Base-by-base conservation (phyloP, 1,140 invertebrate genomes). In the Camponotus vicinus region DNA sequence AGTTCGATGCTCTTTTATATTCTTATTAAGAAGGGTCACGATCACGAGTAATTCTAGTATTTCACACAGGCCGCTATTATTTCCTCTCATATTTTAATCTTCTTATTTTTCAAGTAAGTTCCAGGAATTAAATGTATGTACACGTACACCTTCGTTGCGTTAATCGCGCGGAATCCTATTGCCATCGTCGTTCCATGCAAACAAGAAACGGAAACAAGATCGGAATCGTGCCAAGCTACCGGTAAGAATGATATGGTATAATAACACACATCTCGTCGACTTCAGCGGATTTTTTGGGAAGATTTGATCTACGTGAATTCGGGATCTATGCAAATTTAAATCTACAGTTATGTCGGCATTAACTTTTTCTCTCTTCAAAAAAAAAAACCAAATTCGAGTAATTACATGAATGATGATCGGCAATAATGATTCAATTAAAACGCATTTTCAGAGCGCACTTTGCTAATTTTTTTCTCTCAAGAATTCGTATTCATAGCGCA, bases 401-500 rank as follows among this genome's bases (percentile, higher is more conserved):
- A n/a, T 49, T 13, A 27, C 27, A 37, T 34, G 32, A 4, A 42
- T 27, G 42, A 55, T 32, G 64, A 34, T 40, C 67, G 85, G 27
- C 9, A 34, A 32, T 1, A 57, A 34, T 66, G 73, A 90, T 84
- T 88, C 66, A 87, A 80, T 13, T 55, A 40, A 45, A 79, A 85
- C 27, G 73, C 57, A 63, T 88, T 90, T 90, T 90, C 67, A 85
- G 49, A 70, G 64, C 9, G 49, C 59, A 40, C 45, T 59, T 32
- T 55, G 64, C 34, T 86, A 83, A 90, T 90, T 79, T 86, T 79
- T 86, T 78, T 76, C 71, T 77, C 34, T n/a, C 45, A 84, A 77
- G 89, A 90, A 90, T 88, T 90, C 61, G 84, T 83, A 86, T 90
- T 91, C 87, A 90, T 88, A 42, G 63, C 32, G 40, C 49, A 34